Base-by-base conservation (phyloP, 2,888 invertebrate genomes). In the Sinohyriopsis cumingii region DNA sequence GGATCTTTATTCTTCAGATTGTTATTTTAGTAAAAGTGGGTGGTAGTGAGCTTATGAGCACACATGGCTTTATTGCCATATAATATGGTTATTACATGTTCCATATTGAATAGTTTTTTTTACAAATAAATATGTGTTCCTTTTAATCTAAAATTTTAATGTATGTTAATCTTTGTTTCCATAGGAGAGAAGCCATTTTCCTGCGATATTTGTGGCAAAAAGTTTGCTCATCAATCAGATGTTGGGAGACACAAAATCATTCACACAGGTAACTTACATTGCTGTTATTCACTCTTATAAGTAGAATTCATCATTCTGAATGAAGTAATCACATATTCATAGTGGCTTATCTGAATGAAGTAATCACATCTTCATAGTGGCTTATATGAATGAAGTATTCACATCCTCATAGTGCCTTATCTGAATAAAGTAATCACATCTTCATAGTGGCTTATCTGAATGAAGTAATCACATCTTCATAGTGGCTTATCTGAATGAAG, bases 141-240 rank as follows among this genome's bases (percentile, higher is more conserved):
- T 33, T 20, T 65, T 33, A 55, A 65, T 4, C 53, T 24, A 55
- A 24, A 22, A 20, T 55, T 19, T n/a, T 53, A 24, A 24, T 20
- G 1, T 62, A 20, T 60, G 45, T 59, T 53, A 59, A 63, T 59
- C 57, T 67, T 7, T 19, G 71, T 19, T 71, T 12, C 77, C 77
- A 20, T 77, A 88, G 88, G 88, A 33, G 88, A 87, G 65, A 83
- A 83, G 25, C 87, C 87, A 7, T 88, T 81, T 69, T 69, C 75
- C 28, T 89, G 89, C 83, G 76, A 79, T 15, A 73, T 76, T 28
- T 89, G 89, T 77, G 75, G 73, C 12, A 87, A 87, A 73, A 75
- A 76, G 4, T 89, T 89, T 79, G 86, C 87, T 57, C 86, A 89
- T 75, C 85, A 84, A 59, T 88, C 89, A 18, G 89, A 89, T 74